Evolutionary conservation across 2,113 vertebrate species (phyloP), one percentile per base, ranked within the genome.

Genomic region (Lepus europaeus): DNA sequence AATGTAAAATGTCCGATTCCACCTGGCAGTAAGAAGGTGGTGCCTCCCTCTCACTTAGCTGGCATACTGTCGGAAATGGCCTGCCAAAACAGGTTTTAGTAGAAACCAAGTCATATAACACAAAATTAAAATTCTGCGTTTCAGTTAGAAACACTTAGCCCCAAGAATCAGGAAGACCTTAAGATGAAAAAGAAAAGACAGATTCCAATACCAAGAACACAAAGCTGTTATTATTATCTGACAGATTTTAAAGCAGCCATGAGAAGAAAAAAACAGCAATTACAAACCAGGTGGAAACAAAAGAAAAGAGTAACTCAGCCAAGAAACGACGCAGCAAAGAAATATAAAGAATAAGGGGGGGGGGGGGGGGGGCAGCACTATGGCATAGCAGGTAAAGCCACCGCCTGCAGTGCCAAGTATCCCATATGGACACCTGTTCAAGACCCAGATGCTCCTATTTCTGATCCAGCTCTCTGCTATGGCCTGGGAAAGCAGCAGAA

Each of bases 121-220:
- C 16, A 84, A 77, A 87, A 63, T 87, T 64, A 80, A 87, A 83
- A 81, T 77, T 39, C 17, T 12, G 86, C 33, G 9, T 81, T 91
- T 86, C 80, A n/a, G 70, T 25, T 84, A 76, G 77, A 96, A 89
- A 64, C 27, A 81, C 9, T 77, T 33, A 90, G 25, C 49, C 63
- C 3, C 68, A 81, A 89, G 36, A 81, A 77, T 66, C 8, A 84
- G 66, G 31, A 93, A 31, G 39, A 56, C 81, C 45, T 89, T 74
- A 64, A 70, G 85, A 25, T 12, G 25, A 80, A 51, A 29, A 9
- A 88, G 59, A 89, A 85, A 78, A 78, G 45, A 51, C 31, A 79
- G 36, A 89, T 29, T 69, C 20, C 31, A 87, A 33, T 20, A 27
- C 12, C 49, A 17, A 77, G 27, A 82, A 5, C n/a, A 69, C 70